These are phyloP conservation scores for Dendrocincla tyrannina DNA, from an alignment of 2,797 vertebrate genomes.

Conservation along the genomic window DNA sequence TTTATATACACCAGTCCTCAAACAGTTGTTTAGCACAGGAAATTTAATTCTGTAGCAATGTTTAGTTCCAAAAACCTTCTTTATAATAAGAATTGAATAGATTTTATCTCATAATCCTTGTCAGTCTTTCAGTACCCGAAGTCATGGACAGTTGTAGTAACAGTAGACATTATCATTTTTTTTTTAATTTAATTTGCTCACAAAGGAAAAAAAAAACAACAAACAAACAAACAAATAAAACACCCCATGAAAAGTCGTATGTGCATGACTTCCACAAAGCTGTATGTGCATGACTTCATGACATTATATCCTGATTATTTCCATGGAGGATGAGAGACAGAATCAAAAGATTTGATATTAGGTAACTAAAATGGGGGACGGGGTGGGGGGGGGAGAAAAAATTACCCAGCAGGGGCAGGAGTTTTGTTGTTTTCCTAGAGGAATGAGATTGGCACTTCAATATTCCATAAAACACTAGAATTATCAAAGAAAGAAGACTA, in stretches of 20 bases:
- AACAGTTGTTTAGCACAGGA: neutral
- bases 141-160: neutral
- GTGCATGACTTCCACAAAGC: neutral
- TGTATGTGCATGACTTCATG: neutral
- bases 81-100: neutral
- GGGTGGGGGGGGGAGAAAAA: neutral
- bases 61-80: neutral
- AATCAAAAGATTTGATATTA: neutral
- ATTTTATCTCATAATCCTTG: neutral
- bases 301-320: neutral
- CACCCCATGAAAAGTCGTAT: accelerated
- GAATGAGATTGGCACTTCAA: neutral
- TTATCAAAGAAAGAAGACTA: neutral
- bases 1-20: neutral
- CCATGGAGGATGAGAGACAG: accelerated
- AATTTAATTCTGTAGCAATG: neutral
- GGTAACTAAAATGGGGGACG: accelerated
- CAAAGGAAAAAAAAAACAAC: neutral
- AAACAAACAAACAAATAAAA: neutral
- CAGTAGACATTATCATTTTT: accelerated
- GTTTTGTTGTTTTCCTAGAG: neutral
- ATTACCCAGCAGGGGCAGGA: accelerated
- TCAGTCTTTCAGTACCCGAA: neutral
- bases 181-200: neutral
- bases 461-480: neutral